Conservation (phyloP, 1,140 invertebrate genomes). For the Drosophila lini region DNA sequence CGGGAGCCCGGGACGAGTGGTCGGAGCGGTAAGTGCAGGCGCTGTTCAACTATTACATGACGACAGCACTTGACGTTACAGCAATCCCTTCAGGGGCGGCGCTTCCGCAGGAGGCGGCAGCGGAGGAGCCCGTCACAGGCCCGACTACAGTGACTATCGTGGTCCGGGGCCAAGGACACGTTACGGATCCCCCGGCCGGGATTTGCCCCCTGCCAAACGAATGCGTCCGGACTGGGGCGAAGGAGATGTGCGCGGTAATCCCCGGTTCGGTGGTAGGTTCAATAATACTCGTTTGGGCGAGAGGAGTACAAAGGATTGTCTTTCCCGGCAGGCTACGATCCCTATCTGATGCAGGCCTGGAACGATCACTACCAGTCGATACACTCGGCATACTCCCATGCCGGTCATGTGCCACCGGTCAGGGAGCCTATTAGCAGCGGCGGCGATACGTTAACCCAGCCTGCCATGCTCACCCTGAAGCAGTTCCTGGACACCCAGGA, state of each 20-base stretch:
- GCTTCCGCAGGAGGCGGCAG: conserved; percentile 80
- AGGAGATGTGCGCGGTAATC: conserved; percentile 74
- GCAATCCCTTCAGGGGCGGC: conserved; percentile 81
- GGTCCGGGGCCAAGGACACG: conserved; percentile 85
- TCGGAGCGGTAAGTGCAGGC: conserved; percentile 86
- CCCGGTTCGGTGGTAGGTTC: conserved; percentile 84
- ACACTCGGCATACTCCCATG: conserved; percentile 81
- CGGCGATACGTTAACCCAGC: conserved; percentile 87
- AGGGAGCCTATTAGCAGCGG: conserved; percentile 49
- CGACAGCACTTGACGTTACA: conserved; percentile 34
- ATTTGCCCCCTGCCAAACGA: conserved; percentile 92
- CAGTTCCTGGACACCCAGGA: conserved; percentile 98
- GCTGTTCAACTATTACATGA: conserved; percentile 4
- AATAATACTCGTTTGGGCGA: neutral
- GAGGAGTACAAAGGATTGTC: neutral
- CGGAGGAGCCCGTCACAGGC: conserved; percentile 84
- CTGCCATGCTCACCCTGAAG: conserved; percentile 98
- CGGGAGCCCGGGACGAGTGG: conserved; percentile 90
- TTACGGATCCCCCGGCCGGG: conserved; percentile 90
- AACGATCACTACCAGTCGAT: conserved; percentile 84
- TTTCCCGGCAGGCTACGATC: conserved; percentile 66
- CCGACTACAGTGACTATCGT: conserved; percentile 90
- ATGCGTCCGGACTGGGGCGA: conserved; percentile 91
- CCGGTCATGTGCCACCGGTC: conserved; percentile 48
- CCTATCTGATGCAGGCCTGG: conserved; percentile 80